Base-by-base conservation (phyloP, 1,140 invertebrate genomes). In the Saccostrea cuccullata region DNA sequence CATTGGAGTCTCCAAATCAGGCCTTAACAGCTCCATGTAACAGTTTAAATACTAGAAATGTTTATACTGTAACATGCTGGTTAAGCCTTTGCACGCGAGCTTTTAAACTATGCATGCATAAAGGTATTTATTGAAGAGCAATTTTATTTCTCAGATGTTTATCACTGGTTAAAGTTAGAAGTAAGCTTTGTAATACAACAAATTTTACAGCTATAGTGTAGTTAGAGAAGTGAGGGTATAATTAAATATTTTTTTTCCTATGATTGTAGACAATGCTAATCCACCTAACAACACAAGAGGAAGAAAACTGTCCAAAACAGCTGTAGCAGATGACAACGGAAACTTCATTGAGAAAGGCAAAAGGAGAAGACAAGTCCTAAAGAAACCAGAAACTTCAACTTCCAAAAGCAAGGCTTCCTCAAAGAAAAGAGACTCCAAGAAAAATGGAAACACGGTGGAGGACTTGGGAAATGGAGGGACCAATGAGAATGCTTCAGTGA, bases 271-370 rank as follows among this genome's bases (percentile, higher is more conserved):
- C 17, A 67, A 67, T 77, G 70, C 6, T 77, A 26, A 36, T 56
- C 55, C 40, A 84, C 55, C 82, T 55, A 26, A 55, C 5, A 20
- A 40, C 40, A 23, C 82, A 17, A 84, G 40, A 55, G 17, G 40
- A 26, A 84, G 82, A 55, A 55, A 55, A 84, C 55, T 40, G 2
- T n/a, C 47, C n/a, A 87, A 87, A 82, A 30, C 55, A 56, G 73
- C 13, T 17, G 73, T 87, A 20, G 47, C 86, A 36, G 86, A 87
- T 30, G 73, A 82, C 73, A 87, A 87, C 58, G 86, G 86, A 9
- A 87, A 87, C 73, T 55, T 87, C 55, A 77, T 87, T 13, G 55
- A 73, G 30, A 67, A 30, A 56, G 15, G n/a, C 55, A 40, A n/a
- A 47, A 26, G 20, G 55, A 36, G 47, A 55, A 55, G 20, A 2